A percentile compares a stretch with the other conserved stretches of the same genome.
Evolutionary conservation across 2,888 invertebrate genomes (phyloP).

Genomic region (Megaustenia siamemsis): DNA sequence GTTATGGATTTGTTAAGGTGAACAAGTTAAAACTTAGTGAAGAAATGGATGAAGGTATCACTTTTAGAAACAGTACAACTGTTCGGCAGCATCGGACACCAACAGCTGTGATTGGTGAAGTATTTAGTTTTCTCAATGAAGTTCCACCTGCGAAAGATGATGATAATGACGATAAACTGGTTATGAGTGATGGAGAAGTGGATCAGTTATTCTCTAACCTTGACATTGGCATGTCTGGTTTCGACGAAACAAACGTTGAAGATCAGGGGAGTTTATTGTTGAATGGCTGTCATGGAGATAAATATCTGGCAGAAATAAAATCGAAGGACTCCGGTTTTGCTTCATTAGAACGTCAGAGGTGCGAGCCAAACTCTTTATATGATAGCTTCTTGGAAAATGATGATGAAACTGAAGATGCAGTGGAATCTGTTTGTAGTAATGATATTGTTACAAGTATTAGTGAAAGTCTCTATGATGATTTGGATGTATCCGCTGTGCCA

Average conservation of each 20-base stretch:
- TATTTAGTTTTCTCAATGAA: constrained; percentile 33
- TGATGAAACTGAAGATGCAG: constrained; percentile 15
- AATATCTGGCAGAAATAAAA: constrained; percentile 14
- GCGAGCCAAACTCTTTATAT: constrained; percentile 23
- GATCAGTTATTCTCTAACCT: not conserved
- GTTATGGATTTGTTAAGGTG: not conserved
- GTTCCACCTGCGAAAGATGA: constrained; percentile 19
- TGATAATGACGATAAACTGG: constrained; percentile 20
- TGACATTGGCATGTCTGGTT: not conserved
- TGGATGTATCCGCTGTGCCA: constrained; percentile 12
- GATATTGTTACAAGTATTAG: not conserved
- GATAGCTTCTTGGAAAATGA: constrained; percentile 16
- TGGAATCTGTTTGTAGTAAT: not conserved
- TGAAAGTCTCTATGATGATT: constrained; percentile 41
- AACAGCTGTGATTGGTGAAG: constrained; percentile 50
- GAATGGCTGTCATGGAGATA: not conserved
- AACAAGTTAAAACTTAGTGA: not conserved
- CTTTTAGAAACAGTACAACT: not conserved
- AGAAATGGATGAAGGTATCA: constrained; percentile 3
- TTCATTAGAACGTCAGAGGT: constrained; percentile 47
- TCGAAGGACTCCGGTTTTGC: constrained; percentile 53
- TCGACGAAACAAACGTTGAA: not conserved
- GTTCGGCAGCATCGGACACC: not conserved
- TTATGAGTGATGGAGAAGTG: constrained; percentile 13
- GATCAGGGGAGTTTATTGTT: not conserved